Base-by-base conservation (phyloP, 1,140 invertebrate species). In the Archivesica marissinica region DNA sequence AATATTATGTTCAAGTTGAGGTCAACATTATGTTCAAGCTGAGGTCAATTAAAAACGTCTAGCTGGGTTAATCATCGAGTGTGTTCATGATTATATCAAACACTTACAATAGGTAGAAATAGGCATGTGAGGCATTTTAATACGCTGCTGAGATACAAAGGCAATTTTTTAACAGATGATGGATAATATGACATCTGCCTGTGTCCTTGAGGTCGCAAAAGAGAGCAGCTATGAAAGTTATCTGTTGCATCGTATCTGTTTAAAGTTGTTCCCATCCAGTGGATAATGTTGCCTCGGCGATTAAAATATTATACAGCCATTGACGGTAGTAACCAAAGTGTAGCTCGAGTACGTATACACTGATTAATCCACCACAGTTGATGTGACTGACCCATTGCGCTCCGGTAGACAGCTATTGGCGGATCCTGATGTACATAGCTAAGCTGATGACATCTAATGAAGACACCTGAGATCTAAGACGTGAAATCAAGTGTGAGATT, bases 111-210 rank as follows among this genome's bases (percentile, higher is more conserved):
- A 13, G 59, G 59, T 64, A 64, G 2, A 59, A 64, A 64, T 6
- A 64, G 20, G 59, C 59, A 64, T 64, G n/a, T 33, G 38, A 64
- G 59, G 59, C 15, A 64, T 64, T 64, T 64, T 64, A 64, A 64
- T 64, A 33, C 33, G 13, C 30, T 17, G 11, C 33, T 64, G 15
- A 35, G 25, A 64, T 64, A 25, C 20, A 64, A 64, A 64, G 23
- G 59, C 9, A 13, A 13, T 59, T 30, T 30, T 28, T n/a, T 64
- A 35, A 35, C 15, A 64, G 30, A 64, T 64, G 59, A 64, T 64
- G 33, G 33, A 64, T 64, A 64, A 64, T n/a, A n/a, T 64, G 33
- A 64, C 23, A 13, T 30, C 33, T 64, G 59, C 30, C 59, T 25
- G n/a, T 64, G 30, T 35, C 59, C 59, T 35, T 64, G 30, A 35